A percentile compares a stretch with the other conserved stretches of the same genome.
Evolutionary conservation across 2,113 vertebrate species (phyloP).

Genomic region (Gallinago undulata): DNA sequence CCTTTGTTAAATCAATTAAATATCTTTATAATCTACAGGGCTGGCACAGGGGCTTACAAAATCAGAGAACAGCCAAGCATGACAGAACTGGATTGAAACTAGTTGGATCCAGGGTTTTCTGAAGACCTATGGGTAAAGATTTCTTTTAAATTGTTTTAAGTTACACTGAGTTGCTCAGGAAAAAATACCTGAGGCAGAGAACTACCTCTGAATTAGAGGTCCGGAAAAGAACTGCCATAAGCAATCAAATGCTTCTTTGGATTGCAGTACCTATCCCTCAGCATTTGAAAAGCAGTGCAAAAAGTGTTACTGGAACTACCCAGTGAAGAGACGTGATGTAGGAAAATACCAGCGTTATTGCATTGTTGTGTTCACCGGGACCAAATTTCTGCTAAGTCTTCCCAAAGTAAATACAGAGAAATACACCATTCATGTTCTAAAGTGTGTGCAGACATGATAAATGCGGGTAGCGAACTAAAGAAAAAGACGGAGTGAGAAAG

Average conservation of each 20-base stretch:
- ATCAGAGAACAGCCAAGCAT: neutral
- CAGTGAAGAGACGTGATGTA: neutral
- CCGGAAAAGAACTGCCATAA: neutral
- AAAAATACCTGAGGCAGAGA: neutral
- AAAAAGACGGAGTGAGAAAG: neutral
- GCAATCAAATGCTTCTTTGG: neutral
- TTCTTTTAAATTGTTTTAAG: neutral
- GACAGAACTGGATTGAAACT: constrained; percentile 37
- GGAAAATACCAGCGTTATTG: neutral
- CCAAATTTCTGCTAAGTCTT: neutral
- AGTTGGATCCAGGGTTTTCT: neutral
- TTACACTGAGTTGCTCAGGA: neutral
- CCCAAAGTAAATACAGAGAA: neutral
- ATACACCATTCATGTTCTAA: neutral
- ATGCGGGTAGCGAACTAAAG: neutral
- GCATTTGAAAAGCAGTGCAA: neutral
- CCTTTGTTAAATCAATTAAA: constrained; percentile 25
- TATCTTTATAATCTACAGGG: neutral
- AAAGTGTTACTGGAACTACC: neutral
- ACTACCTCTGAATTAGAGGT: neutral
- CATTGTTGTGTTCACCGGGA: neutral
- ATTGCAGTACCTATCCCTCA: neutral
- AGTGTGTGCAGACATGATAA: neutral
- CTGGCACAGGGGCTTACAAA: constrained; percentile 14
- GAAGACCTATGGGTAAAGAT: neutral